phyloP scores from a whole-genome alignment of 2,888 invertebrate species.

The Coleophora deauratella region DNA sequence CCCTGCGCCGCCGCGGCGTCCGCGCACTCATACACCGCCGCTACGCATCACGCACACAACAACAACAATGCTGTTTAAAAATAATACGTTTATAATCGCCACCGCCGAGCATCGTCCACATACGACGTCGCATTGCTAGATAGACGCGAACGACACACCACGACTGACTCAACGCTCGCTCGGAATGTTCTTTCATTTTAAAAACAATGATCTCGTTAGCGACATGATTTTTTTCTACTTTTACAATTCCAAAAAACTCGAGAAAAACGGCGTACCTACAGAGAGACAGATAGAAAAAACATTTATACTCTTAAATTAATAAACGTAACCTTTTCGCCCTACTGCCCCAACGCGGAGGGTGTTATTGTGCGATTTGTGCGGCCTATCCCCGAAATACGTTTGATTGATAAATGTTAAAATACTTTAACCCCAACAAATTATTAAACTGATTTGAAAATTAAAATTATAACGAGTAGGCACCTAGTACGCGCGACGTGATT shows the following conservation, averaged over 20 bases:
- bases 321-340: too few species aligned
- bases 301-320: too few species aligned
- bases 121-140: background rate
- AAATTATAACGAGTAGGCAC: too few species aligned
- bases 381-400: too few species aligned
- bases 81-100: slow-evolving; percentile 33
- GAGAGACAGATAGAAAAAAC: too few species aligned
- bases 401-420: too few species aligned
- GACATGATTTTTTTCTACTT: background rate
- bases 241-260: background rate
- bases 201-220: background rate
- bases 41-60: background rate
- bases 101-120: slow-evolving; percentile 1
- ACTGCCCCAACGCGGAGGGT: too few species aligned
- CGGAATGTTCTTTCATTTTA: background rate
- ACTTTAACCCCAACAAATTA: too few species aligned
- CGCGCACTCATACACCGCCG: background rate
- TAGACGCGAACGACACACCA: background rate
- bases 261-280: too few species aligned
- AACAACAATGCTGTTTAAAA: slow-evolving; percentile 31
- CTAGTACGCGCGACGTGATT: too few species aligned
- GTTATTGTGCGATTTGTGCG: too few species aligned
- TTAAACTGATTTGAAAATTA: too few species aligned
- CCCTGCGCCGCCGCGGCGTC: background rate
- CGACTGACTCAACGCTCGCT: background rate